phyloP scores from a whole-genome alignment of 2,888 invertebrate species.

The Tachystola acroxantha region DNA sequence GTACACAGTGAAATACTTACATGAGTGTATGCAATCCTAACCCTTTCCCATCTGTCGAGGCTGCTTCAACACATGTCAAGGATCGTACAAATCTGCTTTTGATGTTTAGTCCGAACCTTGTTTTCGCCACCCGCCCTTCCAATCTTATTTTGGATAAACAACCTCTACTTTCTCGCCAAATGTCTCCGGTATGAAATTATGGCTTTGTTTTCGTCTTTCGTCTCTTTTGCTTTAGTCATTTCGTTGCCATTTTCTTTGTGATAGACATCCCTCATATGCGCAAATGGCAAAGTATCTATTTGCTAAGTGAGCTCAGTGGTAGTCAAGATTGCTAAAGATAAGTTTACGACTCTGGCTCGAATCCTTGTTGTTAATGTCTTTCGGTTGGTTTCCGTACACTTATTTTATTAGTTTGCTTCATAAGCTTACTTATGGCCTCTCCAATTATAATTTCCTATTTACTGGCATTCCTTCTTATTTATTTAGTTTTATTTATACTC shows the following conservation, averaged over 20 bases:
- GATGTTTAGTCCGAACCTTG: constrained; percentile 24
- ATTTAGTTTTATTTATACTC: too few relatives aligned
- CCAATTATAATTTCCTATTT: too few relatives aligned
- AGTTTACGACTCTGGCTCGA: constrained; percentile 1
- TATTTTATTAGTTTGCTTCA: not conserved
- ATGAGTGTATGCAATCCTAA: too few relatives aligned
- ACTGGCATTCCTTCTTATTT: too few relatives aligned
- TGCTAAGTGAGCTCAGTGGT: constrained; percentile 7
- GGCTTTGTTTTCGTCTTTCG: constrained; percentile 47
- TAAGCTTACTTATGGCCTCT: not conserved
- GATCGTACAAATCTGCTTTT: constrained; percentile 22
- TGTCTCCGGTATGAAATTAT: constrained; percentile 40
- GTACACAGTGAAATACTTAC: too few relatives aligned
- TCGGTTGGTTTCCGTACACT: constrained; percentile 7
- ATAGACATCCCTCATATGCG: constrained; percentile 6
- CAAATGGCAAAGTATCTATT: constrained; percentile 5
- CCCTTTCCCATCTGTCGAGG: constrained; percentile 3
- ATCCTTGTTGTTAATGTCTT: constrained; percentile 11
- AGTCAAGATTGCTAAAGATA: constrained; percentile 4
- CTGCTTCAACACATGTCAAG: not conserved
- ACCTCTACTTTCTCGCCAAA: constrained; percentile 25
- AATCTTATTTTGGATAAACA: constrained; percentile 32
- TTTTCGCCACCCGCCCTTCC: constrained; percentile 24
- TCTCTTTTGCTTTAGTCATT: constrained; percentile 17
- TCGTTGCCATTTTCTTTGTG: constrained; percentile 11